A percentile compares a stretch with the other conserved stretches of the same genome.
These are phyloP conservation scores for Gila robusta DNA, from an alignment of 2,797 vertebrate species.

Conservation along the genomic window DNA sequence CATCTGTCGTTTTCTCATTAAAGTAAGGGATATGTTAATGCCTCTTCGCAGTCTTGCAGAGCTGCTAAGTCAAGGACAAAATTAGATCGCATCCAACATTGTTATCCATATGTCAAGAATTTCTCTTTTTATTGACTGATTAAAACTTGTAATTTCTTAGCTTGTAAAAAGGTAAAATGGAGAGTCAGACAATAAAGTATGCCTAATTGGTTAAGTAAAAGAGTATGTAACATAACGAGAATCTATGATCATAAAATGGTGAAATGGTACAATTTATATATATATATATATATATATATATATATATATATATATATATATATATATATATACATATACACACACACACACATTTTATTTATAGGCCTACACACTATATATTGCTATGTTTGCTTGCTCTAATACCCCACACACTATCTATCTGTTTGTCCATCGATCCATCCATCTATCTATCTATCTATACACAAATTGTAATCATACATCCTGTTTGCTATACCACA, in stretches of 20 bases:
- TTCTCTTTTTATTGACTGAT: slow-evolving; percentile 55
- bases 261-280: too few relatives aligned
- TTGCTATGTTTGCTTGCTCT: too few relatives aligned
- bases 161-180: background rate
- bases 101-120: slow-evolving; percentile 69
- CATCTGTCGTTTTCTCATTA: slow-evolving; percentile 78
- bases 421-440: too few relatives aligned
- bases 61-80: slow-evolving; percentile 79
- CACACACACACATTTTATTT: too few relatives aligned
- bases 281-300: too few relatives aligned
- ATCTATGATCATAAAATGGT: too few relatives aligned
- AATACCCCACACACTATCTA: too few relatives aligned
- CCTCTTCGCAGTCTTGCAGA: slow-evolving; percentile 66
- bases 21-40: slow-evolving; percentile 78
- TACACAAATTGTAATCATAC: background rate
- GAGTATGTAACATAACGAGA: too few relatives aligned
- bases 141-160: slow-evolving; percentile 1
- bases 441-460: background rate
- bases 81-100: slow-evolving; percentile 72
- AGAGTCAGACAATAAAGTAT: background rate
- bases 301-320: too few relatives aligned
- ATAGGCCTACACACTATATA: too few relatives aligned
- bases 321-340: too few relatives aligned
- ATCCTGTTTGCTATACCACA: background rate
- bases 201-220: slow-evolving; percentile 13